Evolutionary conservation across 2,888 invertebrate genomes (phyloP).

Genomic region (Nycteola revayana): DNA sequence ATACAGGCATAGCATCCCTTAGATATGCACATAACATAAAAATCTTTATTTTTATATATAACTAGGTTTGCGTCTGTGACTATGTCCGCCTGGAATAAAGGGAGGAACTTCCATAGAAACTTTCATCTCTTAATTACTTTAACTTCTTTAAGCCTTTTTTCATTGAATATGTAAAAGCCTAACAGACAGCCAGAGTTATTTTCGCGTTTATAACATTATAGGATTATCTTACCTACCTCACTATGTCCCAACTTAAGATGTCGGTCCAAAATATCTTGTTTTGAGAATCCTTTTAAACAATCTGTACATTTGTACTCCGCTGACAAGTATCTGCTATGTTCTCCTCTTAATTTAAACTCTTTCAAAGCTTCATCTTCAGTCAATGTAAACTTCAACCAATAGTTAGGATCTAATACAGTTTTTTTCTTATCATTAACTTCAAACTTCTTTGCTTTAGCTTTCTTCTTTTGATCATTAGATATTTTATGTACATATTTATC

Average conservation of each 20-base stretch:
- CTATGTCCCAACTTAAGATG: conserved; percentile 54
- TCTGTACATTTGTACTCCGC: conserved; percentile 53
- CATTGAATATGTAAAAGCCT: too few relatives aligned
- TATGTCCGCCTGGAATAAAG: too few relatives aligned
- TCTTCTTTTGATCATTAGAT: not conserved
- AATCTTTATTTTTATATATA: too few relatives aligned
- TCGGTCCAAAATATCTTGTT: conserved; percentile 55
- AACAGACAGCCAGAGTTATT: too few relatives aligned
- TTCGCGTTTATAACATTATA: too few relatives aligned
- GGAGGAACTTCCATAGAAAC: too few relatives aligned
- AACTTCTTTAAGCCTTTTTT: too few relatives aligned
- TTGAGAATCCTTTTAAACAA: conserved; percentile 61
- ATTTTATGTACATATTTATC: not conserved
- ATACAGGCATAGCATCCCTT: too few relatives aligned
- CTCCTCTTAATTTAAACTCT: conserved; percentile 47
- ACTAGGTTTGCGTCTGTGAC: too few relatives aligned
- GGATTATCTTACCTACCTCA: too few relatives aligned
- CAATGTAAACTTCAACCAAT: conserved; percentile 56
- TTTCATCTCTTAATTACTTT: too few relatives aligned
- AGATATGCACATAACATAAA: too few relatives aligned
- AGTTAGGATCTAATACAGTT: conserved; percentile 35
- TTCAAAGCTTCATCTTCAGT: conserved; percentile 58
- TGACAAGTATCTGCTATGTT: conserved; percentile 47
- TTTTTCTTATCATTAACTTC: not conserved
- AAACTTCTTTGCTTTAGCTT: conserved; percentile 7